Conservation (phyloP, 1,140 invertebrate genomes). For the Vanessa atalanta region DNA sequence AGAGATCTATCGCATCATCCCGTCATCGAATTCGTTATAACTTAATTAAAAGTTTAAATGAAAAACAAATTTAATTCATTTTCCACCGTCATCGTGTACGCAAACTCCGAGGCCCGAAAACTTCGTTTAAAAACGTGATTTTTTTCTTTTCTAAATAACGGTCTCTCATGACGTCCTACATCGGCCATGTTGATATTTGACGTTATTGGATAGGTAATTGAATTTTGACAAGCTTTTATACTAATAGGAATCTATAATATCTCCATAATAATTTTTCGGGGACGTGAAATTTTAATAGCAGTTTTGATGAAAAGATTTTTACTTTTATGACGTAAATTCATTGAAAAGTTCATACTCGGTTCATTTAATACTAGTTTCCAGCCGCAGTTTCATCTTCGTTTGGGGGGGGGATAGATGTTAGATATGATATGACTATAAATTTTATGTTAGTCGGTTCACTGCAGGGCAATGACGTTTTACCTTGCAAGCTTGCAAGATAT, state of each 20-base stretch:
- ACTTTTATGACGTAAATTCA: background rate
- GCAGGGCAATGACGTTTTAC: no score
- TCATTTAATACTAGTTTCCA: no score
- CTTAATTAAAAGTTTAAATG: conserved; percentile 8
- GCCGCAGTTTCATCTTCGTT: no score
- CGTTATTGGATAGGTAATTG: conserved; percentile 66
- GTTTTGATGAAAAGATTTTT: no score
- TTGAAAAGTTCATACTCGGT: background rate
- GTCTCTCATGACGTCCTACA: conserved; percentile 13
- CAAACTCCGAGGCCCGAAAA: conserved; percentile 22
- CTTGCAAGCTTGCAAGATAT: no score
- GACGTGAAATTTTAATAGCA: conserved; percentile 44
- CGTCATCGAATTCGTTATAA: conserved; percentile 5
- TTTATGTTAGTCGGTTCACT: no score
- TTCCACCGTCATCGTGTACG: conserved; percentile 3
- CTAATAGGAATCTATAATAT: conserved; percentile 49
- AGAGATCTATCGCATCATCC: background rate
- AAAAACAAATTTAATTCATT: background rate
- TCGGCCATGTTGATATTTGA: conserved; percentile 40
- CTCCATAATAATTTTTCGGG: conserved; percentile 47
- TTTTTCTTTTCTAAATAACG: conserved; percentile 31
- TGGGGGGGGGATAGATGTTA: no score
- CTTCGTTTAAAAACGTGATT: conserved; percentile 11
- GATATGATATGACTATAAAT: no score
- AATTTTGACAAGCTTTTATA: conserved; percentile 66